Conservation (phyloP, 2,888 invertebrate genomes). For the Drosophila picticornis region DNA sequence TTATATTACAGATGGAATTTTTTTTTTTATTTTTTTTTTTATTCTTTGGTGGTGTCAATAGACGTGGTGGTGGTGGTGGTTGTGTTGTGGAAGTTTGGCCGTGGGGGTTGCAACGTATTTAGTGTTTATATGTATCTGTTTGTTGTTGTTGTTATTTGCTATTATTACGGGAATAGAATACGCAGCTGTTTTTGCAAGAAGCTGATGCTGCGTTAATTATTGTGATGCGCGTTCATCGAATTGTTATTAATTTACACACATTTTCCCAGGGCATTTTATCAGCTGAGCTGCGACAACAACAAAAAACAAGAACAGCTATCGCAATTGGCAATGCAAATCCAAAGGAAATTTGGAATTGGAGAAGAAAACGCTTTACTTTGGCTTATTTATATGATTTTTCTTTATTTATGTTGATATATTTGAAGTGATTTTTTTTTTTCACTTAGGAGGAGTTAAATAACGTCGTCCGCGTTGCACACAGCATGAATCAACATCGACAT, state of each 20-base stretch:
- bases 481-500: conserved; percentile 71
- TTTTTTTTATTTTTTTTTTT: conserved; percentile 33
- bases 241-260: conserved; percentile 41
- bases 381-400: conserved; percentile 44
- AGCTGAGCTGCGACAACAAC: conserved; percentile 20
- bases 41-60: conserved; percentile 27
- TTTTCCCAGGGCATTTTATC: conserved; percentile 39
- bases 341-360: conserved; percentile 7
- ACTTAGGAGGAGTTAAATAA: conserved; percentile 65
- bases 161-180: conserved; percentile 34
- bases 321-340: conserved; percentile 6
- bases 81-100: conserved; percentile 44
- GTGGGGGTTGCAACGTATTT: conserved; percentile 58
- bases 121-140: conserved; percentile 70
- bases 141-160: conserved; percentile 62
- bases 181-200: conserved; percentile 67
- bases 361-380: conserved; percentile 17
- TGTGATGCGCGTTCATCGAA: conserved; percentile 12
- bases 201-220: conserved; percentile 51
- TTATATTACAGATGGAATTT: conserved; percentile 42
- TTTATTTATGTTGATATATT: conserved; percentile 62
- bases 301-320: conserved; percentile 3
- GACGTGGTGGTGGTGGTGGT: conserved; percentile 32
- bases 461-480: conserved; percentile 52
- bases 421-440: conserved; percentile 49